Evolutionary conservation across 2,113 vertebrate species (phyloP).

Genomic region (Chaenocephalus aceratus): DNA sequence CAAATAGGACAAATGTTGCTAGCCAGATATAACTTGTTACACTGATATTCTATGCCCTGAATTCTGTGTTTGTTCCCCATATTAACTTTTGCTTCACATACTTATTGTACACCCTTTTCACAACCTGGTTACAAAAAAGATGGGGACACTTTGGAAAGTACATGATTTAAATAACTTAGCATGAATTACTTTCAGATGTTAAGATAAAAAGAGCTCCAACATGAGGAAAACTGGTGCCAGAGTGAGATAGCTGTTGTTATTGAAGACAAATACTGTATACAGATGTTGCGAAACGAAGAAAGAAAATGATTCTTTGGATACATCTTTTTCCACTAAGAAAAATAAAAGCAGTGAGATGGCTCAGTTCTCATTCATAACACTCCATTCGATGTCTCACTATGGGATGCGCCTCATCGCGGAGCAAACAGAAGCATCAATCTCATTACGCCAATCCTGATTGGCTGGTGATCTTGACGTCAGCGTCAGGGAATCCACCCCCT

Average conservation of each 20-base stretch:
- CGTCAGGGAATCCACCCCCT: no score
- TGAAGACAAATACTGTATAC: not conserved
- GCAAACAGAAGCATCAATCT: no score
- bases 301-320: no score
- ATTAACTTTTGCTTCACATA: not conserved
- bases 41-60: not conserved
- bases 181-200: conserved; percentile 10
- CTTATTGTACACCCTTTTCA: not conserved
- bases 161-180: conserved; percentile 12
- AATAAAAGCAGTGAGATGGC: no score
- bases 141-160: conserved; percentile 1
- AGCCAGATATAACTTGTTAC: not conserved
- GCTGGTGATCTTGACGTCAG: no score
- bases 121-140: not conserved
- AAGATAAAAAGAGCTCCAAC: conserved; percentile 8
- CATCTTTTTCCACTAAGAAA: no score
- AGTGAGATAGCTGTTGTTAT: not conserved
- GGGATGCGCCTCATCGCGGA: no score
- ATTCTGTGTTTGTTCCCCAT: not conserved
- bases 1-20: not conserved
- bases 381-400: no score
- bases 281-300: no score
- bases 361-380: no score
- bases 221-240: not conserved
- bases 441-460: no score